Evolutionary conservation across 2,113 vertebrate species (phyloP).

Genomic region (Misgurnus anguillicaudatus): DNA sequence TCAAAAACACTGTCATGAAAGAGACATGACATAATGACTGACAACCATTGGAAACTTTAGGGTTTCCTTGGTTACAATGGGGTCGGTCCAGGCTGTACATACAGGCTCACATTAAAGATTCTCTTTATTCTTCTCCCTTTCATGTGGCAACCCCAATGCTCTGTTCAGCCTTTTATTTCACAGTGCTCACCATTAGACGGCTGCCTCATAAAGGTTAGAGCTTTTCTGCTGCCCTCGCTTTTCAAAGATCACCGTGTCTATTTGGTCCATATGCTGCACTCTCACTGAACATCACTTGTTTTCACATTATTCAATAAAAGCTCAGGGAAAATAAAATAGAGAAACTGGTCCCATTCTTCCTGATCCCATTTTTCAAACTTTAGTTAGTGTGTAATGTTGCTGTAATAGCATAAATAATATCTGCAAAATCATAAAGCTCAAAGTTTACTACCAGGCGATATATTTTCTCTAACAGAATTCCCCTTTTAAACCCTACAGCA

Average conservation of each 20-base stretch:
- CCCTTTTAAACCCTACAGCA: too few species aligned
- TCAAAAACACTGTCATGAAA: neutral
- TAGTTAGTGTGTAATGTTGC: too few species aligned
- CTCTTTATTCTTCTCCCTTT: conserved; percentile 63
- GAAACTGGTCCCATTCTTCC: too few species aligned
- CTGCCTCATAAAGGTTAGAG: conserved; percentile 65
- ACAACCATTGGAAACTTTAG: conserved; percentile 8
- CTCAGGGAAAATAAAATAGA: neutral
- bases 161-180: conserved; percentile 58
- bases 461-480: too few species aligned
- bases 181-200: conserved; percentile 56
- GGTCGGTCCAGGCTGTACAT: conserved; percentile 53
- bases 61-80: conserved; percentile 66
- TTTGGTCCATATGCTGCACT: conserved; percentile 60
- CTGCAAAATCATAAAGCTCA: too few species aligned
- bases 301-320: neutral
- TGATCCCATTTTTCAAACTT: too few species aligned
- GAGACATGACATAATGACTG: neutral
- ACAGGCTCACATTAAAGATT: conserved; percentile 63
- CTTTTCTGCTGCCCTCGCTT: conserved; percentile 55
- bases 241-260: conserved; percentile 49
- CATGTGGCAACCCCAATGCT: conserved; percentile 53
- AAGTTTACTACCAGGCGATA: too few species aligned
- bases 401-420: too few species aligned
- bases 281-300: conserved; percentile 36